These are phyloP conservation scores for Halcyon chelicuti DNA, from an alignment of 2,797 vertebrate genomes.

Conservation along the genomic window DNA sequence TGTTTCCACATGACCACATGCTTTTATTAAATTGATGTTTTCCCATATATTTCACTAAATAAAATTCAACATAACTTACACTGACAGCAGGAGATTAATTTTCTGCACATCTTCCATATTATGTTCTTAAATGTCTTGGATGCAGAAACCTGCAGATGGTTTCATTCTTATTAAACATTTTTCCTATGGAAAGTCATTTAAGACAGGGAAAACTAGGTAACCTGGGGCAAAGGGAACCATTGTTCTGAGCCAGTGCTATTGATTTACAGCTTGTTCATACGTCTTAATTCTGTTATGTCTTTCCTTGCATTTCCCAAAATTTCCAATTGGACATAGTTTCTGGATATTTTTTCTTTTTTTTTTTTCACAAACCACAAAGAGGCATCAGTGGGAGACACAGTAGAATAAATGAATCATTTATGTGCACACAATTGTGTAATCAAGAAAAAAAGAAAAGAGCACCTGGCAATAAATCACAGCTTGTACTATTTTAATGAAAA, in stretches of 20 bases:
- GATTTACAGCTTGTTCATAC: background rate
- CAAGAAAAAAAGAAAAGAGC: background rate
- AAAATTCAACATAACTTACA: background rate
- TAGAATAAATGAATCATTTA: background rate
- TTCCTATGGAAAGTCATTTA: background rate
- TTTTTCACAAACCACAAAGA: background rate
- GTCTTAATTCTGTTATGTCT: background rate
- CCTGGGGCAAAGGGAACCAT: rapidly evolving
- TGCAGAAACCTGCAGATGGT: background rate
- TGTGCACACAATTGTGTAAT: background rate
- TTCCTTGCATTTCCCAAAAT: background rate
- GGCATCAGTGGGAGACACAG: rapidly evolving
- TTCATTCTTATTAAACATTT: background rate
- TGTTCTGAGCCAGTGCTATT: background rate
- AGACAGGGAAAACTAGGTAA: background rate
- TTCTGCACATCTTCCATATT: background rate
- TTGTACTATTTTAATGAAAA: background rate
- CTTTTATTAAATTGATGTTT: background rate
- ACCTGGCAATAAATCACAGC: background rate
- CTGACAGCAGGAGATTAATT: background rate
- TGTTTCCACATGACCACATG: background rate
- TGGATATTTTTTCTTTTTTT: background rate
- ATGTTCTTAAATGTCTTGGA: background rate
- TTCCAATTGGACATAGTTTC: background rate
- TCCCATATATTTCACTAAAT: background rate